A percentile compares a stretch with the other conserved stretches of the same genome.
Conservation (phyloP, 2,888 invertebrate species). For the Diogma glabrata region DNA sequence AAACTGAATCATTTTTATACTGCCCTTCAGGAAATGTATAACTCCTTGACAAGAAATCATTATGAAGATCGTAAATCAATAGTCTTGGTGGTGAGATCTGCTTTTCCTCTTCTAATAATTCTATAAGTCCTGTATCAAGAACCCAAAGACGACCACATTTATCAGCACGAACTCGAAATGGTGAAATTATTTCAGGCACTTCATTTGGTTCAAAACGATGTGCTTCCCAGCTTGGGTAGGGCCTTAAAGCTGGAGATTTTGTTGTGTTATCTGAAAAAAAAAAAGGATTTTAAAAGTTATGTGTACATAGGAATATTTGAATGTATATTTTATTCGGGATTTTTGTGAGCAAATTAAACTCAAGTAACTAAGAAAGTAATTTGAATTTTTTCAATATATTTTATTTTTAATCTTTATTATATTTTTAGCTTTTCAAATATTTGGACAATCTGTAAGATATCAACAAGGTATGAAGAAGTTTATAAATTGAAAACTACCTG, state of each 20-base stretch:
- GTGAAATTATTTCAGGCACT: conserved; percentile 57
- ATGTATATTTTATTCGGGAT: no score
- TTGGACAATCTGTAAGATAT: no score
- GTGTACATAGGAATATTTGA: no score
- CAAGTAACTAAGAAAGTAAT: no score
- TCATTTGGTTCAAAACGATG: conserved; percentile 46
- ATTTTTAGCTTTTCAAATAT: no score
- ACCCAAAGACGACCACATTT: conserved; percentile 69
- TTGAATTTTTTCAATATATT: no score
- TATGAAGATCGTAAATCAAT: conserved; percentile 59
- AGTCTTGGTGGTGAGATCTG: conserved; percentile 47
- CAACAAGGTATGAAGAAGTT: no score
- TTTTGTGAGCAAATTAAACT: no score
- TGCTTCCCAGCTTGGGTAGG: conserved; percentile 70
- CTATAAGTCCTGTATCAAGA: conserved; percentile 58
- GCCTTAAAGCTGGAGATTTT: conserved; percentile 56
- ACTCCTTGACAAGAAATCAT: conserved; percentile 54
- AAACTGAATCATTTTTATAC: conserved; percentile 53
- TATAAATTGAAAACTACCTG: no score
- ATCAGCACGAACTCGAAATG: conserved; percentile 62
- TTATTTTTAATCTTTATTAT: no score
- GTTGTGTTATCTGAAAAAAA: conserved; percentile 47
- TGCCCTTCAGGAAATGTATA: conserved; percentile 52
- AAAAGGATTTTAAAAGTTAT: neutral
- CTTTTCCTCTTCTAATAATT: conserved; percentile 42